Evolutionary conservation across 2,888 invertebrate genomes (phyloP).

Genomic region (Cerastis leucographa): DNA sequence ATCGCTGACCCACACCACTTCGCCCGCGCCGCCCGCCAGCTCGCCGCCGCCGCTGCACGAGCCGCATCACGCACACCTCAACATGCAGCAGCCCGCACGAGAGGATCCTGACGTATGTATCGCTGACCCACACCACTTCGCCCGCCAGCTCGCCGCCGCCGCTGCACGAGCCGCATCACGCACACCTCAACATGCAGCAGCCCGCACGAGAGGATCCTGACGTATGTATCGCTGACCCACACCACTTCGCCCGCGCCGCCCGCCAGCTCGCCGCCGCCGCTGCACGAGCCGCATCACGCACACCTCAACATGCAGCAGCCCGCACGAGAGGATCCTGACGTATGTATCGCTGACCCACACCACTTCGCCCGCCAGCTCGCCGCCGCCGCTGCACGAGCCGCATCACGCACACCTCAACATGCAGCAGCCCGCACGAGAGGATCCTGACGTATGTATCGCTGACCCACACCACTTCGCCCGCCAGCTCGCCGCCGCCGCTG

Average conservation of each 20-base stretch:
- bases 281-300: slow-evolving; percentile 64
- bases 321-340: slow-evolving; percentile 94
- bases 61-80: slow-evolving; percentile 46
- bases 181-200: slow-evolving; percentile 65
- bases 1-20: background rate
- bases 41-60: slow-evolving; percentile 74
- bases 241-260: slow-evolving; percentile 63
- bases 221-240: slow-evolving; percentile 90
- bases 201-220: slow-evolving; percentile 93
- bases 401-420: slow-evolving; percentile 58
- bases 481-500: slow-evolving; percentile 72
- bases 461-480: slow-evolving; percentile 34
- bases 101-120: slow-evolving; percentile 96
- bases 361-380: slow-evolving; percentile 61
- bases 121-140: slow-evolving; percentile 5
- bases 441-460: slow-evolving; percentile 93
- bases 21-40: slow-evolving; percentile 58
- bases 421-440: slow-evolving; percentile 89
- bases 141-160: slow-evolving; percentile 70
- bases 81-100: slow-evolving; percentile 74
- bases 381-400: slow-evolving; percentile 73
- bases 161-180: slow-evolving; percentile 66
- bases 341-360: slow-evolving; percentile 88
- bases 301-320: slow-evolving; percentile 66
- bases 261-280: slow-evolving; percentile 70